Conservation (phyloP, 1,140 invertebrate species). For the Dreissena polymorpha region DNA sequence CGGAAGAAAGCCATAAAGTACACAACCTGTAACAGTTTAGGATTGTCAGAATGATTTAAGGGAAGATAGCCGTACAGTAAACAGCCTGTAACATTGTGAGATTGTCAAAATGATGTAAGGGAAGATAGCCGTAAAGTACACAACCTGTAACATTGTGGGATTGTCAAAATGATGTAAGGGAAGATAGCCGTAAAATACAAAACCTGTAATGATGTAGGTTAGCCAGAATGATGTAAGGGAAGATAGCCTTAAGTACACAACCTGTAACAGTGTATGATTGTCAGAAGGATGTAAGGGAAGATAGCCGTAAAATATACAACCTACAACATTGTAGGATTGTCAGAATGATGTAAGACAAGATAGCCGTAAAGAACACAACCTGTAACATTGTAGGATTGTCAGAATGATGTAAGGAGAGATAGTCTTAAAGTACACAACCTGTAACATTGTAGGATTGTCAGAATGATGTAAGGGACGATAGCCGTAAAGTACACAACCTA, state of each 20-base stretch:
- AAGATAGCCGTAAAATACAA: not conserved
- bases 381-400: conserved; percentile 66
- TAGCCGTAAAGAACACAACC: not conserved
- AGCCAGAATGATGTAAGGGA: conserved; percentile 59
- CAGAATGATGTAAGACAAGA: not conserved
- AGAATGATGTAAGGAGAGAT: conserved; percentile 52
- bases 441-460: not conserved
- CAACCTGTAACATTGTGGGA: conserved; percentile 77
- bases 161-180: not conserved
- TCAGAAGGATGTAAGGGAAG: conserved; percentile 77
- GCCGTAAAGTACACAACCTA: conserved; percentile 82
- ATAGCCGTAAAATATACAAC: conserved; percentile 82
- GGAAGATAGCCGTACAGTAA: not conserved
- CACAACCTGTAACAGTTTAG: conserved; percentile 54
- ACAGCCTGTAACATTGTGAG: not conserved
- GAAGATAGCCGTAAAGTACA: conserved; percentile 80
- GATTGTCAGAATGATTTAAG: conserved; percentile 63
- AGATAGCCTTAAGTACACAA: not conserved
- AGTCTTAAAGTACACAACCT: not conserved
- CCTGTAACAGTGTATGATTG: not conserved
- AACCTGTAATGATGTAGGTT: conserved; percentile 60
- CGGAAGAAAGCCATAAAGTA: not conserved
- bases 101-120: conserved; percentile 74
- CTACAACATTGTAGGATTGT: conserved; percentile 39
- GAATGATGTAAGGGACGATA: conserved; percentile 78